Conservation (phyloP, 2,797 vertebrate species). For the Neomorphus geoffroyi region DNA sequence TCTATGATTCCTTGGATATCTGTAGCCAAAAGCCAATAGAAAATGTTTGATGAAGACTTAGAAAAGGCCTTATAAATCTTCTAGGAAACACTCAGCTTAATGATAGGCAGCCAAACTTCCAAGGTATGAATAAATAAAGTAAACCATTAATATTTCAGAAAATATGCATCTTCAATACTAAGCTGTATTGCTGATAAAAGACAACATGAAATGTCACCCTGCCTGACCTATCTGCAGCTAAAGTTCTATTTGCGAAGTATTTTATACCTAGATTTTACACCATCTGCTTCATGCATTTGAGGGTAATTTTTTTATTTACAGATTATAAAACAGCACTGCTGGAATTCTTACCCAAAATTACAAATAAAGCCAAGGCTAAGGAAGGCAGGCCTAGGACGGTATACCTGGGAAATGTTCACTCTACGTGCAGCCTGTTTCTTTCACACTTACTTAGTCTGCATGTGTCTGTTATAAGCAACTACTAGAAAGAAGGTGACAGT, state of each 20-base stretch:
- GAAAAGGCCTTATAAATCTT: conserved; percentile 13
- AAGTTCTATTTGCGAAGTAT: not conserved
- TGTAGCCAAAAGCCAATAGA: not conserved
- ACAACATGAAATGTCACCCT: not conserved
- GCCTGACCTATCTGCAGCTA: not conserved
- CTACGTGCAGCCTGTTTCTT: not conserved
- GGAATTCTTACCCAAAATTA: not conserved
- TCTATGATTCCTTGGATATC: not conserved
- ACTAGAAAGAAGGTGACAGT: not conserved
- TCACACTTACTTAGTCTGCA: not conserved
- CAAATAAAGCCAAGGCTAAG: not conserved
- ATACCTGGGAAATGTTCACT: not conserved
- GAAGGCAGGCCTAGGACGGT: not conserved
- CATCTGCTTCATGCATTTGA: not conserved
- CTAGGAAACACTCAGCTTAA: not conserved
- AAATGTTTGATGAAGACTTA: not conserved
- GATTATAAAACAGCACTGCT: not conserved
- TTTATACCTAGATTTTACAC: not conserved
- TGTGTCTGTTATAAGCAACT: not conserved
- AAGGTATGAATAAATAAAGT: conserved; percentile 26
- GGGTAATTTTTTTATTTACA: not conserved
- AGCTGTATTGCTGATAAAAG: not conserved
- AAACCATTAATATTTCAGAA: conserved; percentile 17
- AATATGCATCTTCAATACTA: not conserved
- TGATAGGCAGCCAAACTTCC: not conserved